These are phyloP conservation scores for Morpho helenor DNA, from an alignment of 2,888 invertebrate species.

Conservation along the genomic window DNA sequence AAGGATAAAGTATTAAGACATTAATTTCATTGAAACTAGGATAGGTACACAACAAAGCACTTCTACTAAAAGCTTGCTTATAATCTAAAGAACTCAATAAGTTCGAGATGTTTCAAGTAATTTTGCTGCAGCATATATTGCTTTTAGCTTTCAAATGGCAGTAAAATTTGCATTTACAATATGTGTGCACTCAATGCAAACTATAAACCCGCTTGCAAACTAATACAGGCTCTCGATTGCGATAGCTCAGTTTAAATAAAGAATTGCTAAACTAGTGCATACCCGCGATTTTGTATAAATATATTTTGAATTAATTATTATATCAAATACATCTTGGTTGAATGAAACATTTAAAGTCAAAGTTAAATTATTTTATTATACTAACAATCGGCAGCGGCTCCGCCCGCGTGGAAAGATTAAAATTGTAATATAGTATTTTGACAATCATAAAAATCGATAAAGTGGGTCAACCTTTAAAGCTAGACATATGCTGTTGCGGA, in stretches of 20 bases:
- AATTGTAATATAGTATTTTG: no score
- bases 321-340: no score
- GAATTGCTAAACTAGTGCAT: background rate
- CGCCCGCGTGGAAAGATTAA: no score
- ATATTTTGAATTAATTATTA: background rate
- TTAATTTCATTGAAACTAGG: no score
- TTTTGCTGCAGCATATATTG: constrained; percentile 2
- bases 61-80: background rate
- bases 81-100: background rate
- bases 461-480: no score
- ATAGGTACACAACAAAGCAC: background rate
- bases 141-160: constrained; percentile 23
- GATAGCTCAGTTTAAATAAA: no score
- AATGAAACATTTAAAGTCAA: no score
- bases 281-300: background rate
- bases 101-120: background rate
- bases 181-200: constrained; percentile 14
- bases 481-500: no score
- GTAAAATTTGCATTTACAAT: constrained; percentile 24
- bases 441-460: no score
- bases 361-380: no score
- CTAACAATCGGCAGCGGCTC: no score
- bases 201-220: constrained; percentile 3
- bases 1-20: no score
- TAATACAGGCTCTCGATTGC: background rate